Conservation (phyloP, 2,888 invertebrate genomes). For the Gymnocheta viridis region DNA sequence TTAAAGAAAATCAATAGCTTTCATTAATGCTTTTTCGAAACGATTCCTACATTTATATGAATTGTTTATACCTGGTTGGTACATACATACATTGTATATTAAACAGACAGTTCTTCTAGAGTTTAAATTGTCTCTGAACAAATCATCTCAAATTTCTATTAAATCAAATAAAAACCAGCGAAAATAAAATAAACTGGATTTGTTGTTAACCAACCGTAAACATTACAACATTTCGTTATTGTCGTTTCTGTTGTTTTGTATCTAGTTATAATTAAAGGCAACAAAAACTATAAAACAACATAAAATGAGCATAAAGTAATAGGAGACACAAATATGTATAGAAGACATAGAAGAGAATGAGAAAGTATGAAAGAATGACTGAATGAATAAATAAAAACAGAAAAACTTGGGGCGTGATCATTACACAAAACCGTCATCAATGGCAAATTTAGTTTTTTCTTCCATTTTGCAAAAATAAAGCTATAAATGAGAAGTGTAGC, state of each 20-base stretch:
- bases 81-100: too few species aligned
- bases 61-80: too few species aligned
- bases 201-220: conserved; percentile 59
- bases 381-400: conserved; percentile 50
- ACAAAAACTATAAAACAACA: conserved; percentile 34
- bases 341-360: conserved; percentile 55
- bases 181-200: conserved; percentile 40
- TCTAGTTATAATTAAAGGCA: conserved; percentile 7
- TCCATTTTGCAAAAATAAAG: neutral
- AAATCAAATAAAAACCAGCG: neutral
- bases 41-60: too few species aligned
- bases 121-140: neutral
- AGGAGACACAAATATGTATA: conserved; percentile 30
- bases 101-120: neutral
- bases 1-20: too few species aligned
- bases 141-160: conserved; percentile 22
- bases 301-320: conserved; percentile 39
- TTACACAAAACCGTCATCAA: conserved; percentile 53
- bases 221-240: conserved; percentile 29
- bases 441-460: conserved; percentile 27
- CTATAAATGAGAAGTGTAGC: conserved; percentile 11
- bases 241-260: conserved; percentile 1
- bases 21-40: too few species aligned
- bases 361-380: conserved; percentile 23
- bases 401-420: conserved; percentile 68